Evolutionary conservation across 2,113 vertebrate species (phyloP).

Genomic region (Gallinago media): DNA sequence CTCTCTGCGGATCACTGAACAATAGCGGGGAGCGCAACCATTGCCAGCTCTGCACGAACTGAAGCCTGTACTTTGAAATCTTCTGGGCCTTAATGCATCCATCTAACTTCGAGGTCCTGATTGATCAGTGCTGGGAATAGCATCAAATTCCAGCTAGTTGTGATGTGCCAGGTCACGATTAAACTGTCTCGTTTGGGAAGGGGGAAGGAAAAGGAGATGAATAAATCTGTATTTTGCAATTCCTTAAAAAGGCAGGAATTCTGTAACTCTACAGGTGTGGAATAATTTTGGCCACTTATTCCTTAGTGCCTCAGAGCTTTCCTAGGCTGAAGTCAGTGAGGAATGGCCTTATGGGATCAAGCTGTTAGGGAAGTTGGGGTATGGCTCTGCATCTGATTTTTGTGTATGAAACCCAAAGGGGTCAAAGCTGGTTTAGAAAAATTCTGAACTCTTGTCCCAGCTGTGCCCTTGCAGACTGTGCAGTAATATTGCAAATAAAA

Average conservation of each 20-base stretch:
- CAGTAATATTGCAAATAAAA: neutral
- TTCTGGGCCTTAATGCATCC: slow-evolving; percentile 19
- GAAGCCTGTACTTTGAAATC: slow-evolving; percentile 26
- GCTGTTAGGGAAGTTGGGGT: neutral
- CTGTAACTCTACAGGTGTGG: slow-evolving; percentile 16
- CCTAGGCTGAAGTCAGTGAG: neutral
- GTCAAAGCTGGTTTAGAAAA: neutral
- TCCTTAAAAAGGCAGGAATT: slow-evolving; percentile 16
- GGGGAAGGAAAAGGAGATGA: slow-evolving; percentile 1
- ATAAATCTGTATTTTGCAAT: neutral
- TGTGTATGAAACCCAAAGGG: neutral
- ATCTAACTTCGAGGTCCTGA: slow-evolving; percentile 38
- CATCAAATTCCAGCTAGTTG: slow-evolving; percentile 41
- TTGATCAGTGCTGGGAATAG: slow-evolving; percentile 62
- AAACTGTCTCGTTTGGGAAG: slow-evolving; percentile 15
- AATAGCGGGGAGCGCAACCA: neutral
- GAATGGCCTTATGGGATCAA: neutral
- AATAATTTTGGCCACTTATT: slow-evolving; percentile 32
- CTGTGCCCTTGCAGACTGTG: neutral
- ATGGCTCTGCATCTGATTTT: neutral
- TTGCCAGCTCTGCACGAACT: neutral
- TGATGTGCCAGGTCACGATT: slow-evolving; percentile 55
- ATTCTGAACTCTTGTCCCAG: neutral
- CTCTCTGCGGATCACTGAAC: slow-evolving; percentile 43
- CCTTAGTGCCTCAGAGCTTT: neutral